Conservation (phyloP, 2,888 invertebrate species). For the Conops quadrifasciatus region DNA sequence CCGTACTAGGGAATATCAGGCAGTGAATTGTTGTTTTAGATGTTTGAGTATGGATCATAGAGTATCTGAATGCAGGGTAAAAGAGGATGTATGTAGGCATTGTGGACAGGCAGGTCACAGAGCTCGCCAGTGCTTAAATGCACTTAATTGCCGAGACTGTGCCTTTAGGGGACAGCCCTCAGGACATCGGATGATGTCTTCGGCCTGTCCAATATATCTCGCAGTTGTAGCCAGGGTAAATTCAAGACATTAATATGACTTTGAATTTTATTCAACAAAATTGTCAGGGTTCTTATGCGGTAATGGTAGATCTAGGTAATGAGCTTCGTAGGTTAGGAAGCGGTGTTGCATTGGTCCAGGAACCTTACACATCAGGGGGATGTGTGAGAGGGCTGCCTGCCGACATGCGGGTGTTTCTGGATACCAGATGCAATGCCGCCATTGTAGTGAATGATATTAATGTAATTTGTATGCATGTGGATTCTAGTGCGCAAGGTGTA, state of each 20-base stretch:
- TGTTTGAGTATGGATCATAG: no score
- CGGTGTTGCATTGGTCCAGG: background rate
- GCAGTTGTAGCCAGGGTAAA: no score
- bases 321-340: no score
- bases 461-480: background rate
- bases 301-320: background rate
- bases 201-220: no score
- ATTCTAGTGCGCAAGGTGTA: background rate
- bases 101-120: no score
- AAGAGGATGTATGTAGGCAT: no score
- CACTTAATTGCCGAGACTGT: slow-evolving; percentile 42
- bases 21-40: no score
- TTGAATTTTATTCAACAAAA: background rate
- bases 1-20: no score
- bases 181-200: slow-evolving; percentile 39
- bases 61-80: no score
- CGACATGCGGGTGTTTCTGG: background rate
- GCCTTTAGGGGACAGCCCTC: slow-evolving; percentile 35
- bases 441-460: background rate
- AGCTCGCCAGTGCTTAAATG: no score
- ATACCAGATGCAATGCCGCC: background rate
- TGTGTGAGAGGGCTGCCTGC: no score
- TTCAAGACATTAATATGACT: no score
- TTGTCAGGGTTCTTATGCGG: slow-evolving; percentile 5
- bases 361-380: background rate